Conservation (phyloP, 2,888 invertebrate genomes). For the Rhagium mordax region DNA sequence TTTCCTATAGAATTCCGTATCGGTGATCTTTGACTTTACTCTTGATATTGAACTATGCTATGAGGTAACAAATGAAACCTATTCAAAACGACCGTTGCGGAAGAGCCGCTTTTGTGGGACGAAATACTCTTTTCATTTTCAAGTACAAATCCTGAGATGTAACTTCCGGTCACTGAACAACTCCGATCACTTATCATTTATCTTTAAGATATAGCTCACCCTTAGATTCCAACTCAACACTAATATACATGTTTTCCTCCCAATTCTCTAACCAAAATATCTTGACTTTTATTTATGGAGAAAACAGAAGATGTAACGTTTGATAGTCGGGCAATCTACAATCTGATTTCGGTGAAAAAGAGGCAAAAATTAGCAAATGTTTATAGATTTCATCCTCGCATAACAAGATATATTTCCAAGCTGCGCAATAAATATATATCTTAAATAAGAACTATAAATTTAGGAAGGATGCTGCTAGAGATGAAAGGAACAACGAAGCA, state of each 20-base stretch:
- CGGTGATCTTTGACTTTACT: too few relatives aligned
- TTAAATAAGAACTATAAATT: too few relatives aligned
- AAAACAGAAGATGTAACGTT: conserved; percentile 18
- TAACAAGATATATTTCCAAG: too few relatives aligned
- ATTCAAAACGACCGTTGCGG: too few relatives aligned
- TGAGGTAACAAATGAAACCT: too few relatives aligned
- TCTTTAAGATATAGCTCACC: conserved; percentile 47
- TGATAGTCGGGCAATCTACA: conserved; percentile 24
- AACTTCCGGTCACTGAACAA: not conserved
- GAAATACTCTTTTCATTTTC: not conserved
- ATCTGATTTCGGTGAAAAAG: not conserved
- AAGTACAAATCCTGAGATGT: not conserved
- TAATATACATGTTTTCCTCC: conserved; percentile 27
- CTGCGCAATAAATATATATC: too few relatives aligned
- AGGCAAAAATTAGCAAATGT: not conserved
- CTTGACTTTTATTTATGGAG: conserved; percentile 29
- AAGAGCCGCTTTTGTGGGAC: not conserved
- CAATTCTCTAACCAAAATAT: conserved; percentile 16
- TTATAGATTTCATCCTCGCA: not conserved
- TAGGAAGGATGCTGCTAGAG: too few relatives aligned
- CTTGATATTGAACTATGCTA: too few relatives aligned
- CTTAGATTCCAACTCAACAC: conserved; percentile 40
- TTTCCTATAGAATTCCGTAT: too few relatives aligned
- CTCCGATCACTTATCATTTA: conserved; percentile 46
- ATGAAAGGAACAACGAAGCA: too few relatives aligned